phyloP scores from a whole-genome alignment of 1,140 invertebrate genomes.

The Popillia japonica region DNA sequence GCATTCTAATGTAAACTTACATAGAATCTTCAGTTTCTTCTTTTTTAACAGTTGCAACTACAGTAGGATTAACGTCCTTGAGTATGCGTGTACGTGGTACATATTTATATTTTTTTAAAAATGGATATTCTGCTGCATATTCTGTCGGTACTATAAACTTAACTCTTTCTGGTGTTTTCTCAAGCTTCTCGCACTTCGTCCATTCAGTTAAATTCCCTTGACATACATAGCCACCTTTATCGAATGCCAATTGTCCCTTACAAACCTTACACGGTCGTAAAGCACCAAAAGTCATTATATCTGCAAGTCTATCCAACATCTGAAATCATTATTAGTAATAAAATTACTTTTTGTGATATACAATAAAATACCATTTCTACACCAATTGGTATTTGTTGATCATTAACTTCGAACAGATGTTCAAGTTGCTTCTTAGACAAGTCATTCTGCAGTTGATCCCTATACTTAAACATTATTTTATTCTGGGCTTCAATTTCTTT shows the following conservation, averaged over 20 bases:
- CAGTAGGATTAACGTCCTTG: conserved; percentile 65
- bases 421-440: conserved; percentile 70
- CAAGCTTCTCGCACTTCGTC: conserved; percentile 84
- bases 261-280: conserved; percentile 83
- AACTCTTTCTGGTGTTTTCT: conserved; percentile 77
- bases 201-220: conserved; percentile 86
- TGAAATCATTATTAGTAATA: conserved; percentile 59
- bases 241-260: conserved; percentile 76
- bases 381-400: conserved; percentile 72
- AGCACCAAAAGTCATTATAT: conserved; percentile 89
- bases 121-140: conserved; percentile 67
- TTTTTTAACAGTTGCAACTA: conserved; percentile 63
- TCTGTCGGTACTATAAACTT: conserved; percentile 77
- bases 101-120: conserved; percentile 76
- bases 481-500: conserved; percentile 79
- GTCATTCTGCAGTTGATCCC: conserved; percentile 62
- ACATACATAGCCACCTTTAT: conserved; percentile 82
- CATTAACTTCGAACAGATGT: conserved; percentile 75
- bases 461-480: conserved; percentile 77
- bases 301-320: conserved; percentile 81
- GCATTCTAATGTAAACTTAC: conserved; percentile 41
- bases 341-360: conserved; percentile 2
- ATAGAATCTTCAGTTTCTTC: conserved; percentile 61
- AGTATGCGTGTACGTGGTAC: conserved; percentile 71
- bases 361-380: conserved; percentile 65